A percentile compares a stretch with the other conserved stretches of the same genome.
Conservation (phyloP, 2,797 vertebrate species). For the Poeciliopsis turneri region DNA sequence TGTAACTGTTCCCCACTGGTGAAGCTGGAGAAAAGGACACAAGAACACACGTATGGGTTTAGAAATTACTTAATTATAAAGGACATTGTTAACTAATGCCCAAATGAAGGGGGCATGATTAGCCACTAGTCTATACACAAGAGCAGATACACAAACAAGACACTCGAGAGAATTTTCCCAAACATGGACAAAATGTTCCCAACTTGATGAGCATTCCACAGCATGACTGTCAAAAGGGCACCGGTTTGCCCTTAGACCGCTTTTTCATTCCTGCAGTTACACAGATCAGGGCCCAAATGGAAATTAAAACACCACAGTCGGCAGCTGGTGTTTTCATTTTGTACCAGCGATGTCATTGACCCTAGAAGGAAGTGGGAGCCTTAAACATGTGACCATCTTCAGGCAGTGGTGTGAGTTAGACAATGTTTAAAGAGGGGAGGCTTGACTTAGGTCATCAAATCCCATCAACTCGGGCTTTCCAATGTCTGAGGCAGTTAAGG, state of each 20-base stretch:
- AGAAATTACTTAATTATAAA: constrained; percentile 21
- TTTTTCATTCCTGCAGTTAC: constrained; percentile 58
- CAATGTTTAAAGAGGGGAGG: constrained; percentile 38
- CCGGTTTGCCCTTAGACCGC: constrained; percentile 46
- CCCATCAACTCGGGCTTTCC: background rate
- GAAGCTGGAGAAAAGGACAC: constrained; percentile 84
- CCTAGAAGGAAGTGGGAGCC: constrained; percentile 60
- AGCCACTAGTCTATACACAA: constrained; percentile 36
- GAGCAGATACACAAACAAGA: constrained; percentile 31
- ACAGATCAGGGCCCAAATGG: constrained; percentile 41
- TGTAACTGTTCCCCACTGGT: constrained; percentile 95
- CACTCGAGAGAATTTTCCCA: constrained; percentile 50
- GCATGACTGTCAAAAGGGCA: constrained; percentile 66
- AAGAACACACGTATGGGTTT: constrained; percentile 25
- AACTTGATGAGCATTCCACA: constrained; percentile 73
- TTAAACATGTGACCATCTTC: constrained; percentile 53
- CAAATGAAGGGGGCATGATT: constrained; percentile 26
- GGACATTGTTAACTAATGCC: constrained; percentile 35
- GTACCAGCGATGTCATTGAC: constrained; percentile 62
- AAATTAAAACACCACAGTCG: constrained; percentile 61
- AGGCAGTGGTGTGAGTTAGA: constrained; percentile 42
- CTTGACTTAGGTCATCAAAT: constrained; percentile 30
- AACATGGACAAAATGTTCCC: constrained; percentile 70
- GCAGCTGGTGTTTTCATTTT: constrained; percentile 76
- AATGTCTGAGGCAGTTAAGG: background rate